Evolutionary conservation across 2,888 invertebrate genomes (phyloP), one percentile per base, ranked within the genome.

Genomic region (Philhelius pedissequus): DNA sequence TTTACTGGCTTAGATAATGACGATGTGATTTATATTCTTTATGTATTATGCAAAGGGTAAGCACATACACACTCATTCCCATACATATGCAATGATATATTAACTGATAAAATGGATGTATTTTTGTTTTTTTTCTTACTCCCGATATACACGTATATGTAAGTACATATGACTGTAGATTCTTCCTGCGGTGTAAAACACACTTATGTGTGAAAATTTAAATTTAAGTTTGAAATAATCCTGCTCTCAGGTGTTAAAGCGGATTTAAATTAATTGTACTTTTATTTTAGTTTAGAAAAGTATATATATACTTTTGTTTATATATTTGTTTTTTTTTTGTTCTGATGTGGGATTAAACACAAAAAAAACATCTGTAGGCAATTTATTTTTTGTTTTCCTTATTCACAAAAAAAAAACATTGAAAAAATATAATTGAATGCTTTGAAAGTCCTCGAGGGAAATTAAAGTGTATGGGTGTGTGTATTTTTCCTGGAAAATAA

Each of bases 241-340:
- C 27, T 56, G 54, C 50, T 69, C 52, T 9, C 62, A 75, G 75
- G 69, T 64, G 69, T 56, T 80, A 13, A 75, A 75, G 69, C 48
- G 62, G 62, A 75, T 80, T 80, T 50, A 62, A 52, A 70, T 62
- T 69, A 70, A 75, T 75, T 80, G 69, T 3, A 27, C 15, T 27
- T 27, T 52, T n/a, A 50, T 52, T 15, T 30, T 30, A 38, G 32
- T 35, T 9, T 52, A 7, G 25, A 32, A 22, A 8, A 27, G 27
- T 2, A 25, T n/a, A n/a, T n/a, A n/a, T n/a, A 18, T 15, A 7
- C 2, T 38, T 38, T 4, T 48, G 13, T 50, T 15, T 15, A n/a
- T n/a, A n/a, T n/a, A n/a, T 50, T 18, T 3, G 5, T 25, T 5
- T 25, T 3, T 35, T 11, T 35, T 32, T 48, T 15, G 15, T 4